phyloP scores from a whole-genome alignment of 2,797 vertebrate genomes.

The Macropus fuliginosus region DNA sequence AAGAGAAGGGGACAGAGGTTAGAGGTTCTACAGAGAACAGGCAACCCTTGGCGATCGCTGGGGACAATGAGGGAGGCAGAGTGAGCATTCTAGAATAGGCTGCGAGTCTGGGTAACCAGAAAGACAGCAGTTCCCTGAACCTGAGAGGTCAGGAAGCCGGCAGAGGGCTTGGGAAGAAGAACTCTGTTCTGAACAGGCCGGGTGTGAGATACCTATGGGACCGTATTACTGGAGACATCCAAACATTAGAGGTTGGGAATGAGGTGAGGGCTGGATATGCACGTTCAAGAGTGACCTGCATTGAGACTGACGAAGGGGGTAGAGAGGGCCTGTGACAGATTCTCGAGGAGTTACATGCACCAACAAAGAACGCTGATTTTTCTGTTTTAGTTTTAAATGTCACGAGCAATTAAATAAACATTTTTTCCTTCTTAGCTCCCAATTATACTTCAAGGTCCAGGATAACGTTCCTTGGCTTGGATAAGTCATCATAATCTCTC shows the following conservation, averaged over 20 bases:
- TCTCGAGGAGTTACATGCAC: background rate
- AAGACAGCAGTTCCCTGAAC: background rate
- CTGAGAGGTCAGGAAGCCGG: background rate
- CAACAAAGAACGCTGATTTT: background rate
- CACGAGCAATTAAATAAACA: background rate
- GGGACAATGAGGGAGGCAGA: background rate
- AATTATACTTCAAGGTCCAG: background rate
- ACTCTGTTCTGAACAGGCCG: background rate
- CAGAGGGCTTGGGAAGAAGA: constrained; percentile 1
- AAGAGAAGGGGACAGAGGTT: background rate
- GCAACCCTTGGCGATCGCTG: background rate
- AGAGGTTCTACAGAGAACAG: background rate
- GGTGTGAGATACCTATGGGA: background rate
- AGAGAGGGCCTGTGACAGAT: background rate
- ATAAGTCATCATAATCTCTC: background rate
- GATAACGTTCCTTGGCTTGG: background rate
- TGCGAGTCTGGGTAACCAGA: background rate
- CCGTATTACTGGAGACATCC: background rate
- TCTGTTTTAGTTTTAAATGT: background rate
- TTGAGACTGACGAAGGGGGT: background rate
- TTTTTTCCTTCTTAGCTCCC: background rate
- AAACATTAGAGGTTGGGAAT: background rate
- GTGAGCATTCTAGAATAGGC: background rate
- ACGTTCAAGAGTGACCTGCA: background rate
- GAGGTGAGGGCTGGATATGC: background rate